Base-by-base conservation (phyloP, 2,888 invertebrate species). In the Ptycholaimellus sp. region DNA sequence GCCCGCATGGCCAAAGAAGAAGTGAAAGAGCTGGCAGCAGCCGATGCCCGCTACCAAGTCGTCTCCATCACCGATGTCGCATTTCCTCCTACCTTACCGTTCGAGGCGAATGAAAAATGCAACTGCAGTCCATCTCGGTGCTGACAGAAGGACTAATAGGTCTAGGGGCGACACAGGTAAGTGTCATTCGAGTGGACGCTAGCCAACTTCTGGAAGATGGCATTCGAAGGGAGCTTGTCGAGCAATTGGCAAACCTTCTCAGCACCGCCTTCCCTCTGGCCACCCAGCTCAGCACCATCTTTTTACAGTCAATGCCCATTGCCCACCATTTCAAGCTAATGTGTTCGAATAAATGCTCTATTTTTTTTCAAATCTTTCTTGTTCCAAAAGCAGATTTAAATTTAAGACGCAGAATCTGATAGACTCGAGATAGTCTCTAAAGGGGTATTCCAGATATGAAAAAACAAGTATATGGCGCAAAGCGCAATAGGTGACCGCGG, bases 111-210 rank as follows among this genome's bases (percentile, higher is more conserved):
- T 23, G 25, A 23, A 23, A 23, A 13, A 23, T 23, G 6, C 25
- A 87, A 42, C 90, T 90, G 0, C 80, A 87, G 64, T 74, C 78
- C 5, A 81, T 90, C 41, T 83, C 87, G 1, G 77, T 85, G 13
- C 82, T 90, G 55, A 85, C 87, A 11, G 80, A 85, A 60, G 90
- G 90, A 18, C 80, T 93, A 52, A 67, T 87, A 37, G 78, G 78
- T 67, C 81, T 93, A 78, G 74, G 83, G 59, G 82, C 77, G 39
- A 93, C 90, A 1, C 65, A 90, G 37, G 78, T 93, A 3, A 90
- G 90, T 19, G 79, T 90, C 13, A 75, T 93, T 47, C 60, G 63
- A 54, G 62, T 63, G 35, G 85, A 93, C 61, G 87, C 90, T 1
- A 83, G 83, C 48, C 74, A 79, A 55, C 64, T 93, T 37, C 64